Evolutionary conservation across 2,888 invertebrate species (phyloP), one percentile per base, ranked within the genome.

Genomic region (Uropetala carovei): DNA sequence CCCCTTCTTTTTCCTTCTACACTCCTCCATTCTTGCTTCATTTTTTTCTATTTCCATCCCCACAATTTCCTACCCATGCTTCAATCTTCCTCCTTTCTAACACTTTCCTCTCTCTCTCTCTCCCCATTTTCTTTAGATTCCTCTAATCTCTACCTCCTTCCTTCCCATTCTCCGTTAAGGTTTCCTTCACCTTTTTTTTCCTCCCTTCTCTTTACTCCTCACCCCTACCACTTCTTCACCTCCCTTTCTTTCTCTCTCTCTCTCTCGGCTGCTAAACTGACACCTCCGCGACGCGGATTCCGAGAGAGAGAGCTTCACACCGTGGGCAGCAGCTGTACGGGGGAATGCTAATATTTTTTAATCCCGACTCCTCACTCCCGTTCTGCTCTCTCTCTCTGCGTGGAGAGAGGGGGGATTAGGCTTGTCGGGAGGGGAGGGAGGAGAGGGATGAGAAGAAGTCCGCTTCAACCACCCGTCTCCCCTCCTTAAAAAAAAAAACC

Each of bases 301-400:
- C 56, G 58, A n/a, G 27, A 18, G 59, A 59, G 85, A 16, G 68
- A 68, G 18, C 68, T 18, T 68, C 68, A 22, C 68, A 68, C 68
- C 68, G 58, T 57, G 86, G 86, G 89, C 89, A 89, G 89, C 89
- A 89, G 89, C 30, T 89, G 89, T 89, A 89, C 89, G 89, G n/a
- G 89, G n/a, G 64, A 89, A 89, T 89, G 64, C 89, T 89, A 56
- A 64, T 89, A 89, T 89, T 89, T 89, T 89, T 89, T 89, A 89
- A 89, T 89, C 89, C 89, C 89, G n/a, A 64, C 83, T n/a, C 13
- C 86, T 58, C 16, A 22, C 85, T n/a, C 22, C 86, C 86, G n/a
- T 30, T 57, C 83, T 56, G 56, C 43, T 83, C 83, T 83, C n/a
- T 1, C 57, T 18, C 58, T 30, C 60, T 22, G 30, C 60, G 18